Evolutionary conservation across 2,888 invertebrate genomes (phyloP).

Genomic region (Pristionchus maxplancki): DNA sequence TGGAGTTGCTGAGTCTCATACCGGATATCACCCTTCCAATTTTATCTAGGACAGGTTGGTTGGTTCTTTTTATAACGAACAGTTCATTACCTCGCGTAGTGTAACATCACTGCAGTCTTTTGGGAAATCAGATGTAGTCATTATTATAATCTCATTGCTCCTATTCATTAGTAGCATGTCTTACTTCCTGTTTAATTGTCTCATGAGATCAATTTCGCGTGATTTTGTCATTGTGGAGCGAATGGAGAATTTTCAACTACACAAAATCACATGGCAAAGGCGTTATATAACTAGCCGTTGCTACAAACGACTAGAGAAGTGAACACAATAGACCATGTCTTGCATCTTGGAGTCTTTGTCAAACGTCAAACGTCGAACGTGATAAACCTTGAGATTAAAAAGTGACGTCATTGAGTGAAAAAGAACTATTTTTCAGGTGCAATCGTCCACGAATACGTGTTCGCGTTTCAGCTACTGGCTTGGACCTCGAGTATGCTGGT

Average conservation of each 20-base stretch:
- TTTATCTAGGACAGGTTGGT: not conserved
- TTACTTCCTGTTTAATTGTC: not conserved
- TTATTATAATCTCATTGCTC: not conserved
- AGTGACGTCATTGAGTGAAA: no score
- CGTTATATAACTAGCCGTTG: no score
- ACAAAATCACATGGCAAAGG: no score
- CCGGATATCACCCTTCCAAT: not conserved
- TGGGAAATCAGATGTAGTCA: not conserved
- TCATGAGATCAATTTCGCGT: not conserved
- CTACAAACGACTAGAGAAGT: no score
- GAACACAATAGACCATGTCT: no score
- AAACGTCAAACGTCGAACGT: no score
- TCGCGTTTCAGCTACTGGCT: not conserved
- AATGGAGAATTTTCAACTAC: not conserved
- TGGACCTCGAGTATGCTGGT: slow-evolving; percentile 26
- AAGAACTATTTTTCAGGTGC: not conserved
- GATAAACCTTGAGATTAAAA: no score
- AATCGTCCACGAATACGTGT: not conserved
- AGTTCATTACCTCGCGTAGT: no score
- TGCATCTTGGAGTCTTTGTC: no score
- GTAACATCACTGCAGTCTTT: no score
- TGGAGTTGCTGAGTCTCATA: not conserved
- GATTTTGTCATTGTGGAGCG: not conserved
- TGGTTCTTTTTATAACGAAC: no score
- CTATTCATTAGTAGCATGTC: not conserved